A percentile compares a stretch with the other conserved stretches of the same genome.
phyloP scores from a whole-genome alignment of 1,140 invertebrate species.

The Zaprionus nigranus region DNA sequence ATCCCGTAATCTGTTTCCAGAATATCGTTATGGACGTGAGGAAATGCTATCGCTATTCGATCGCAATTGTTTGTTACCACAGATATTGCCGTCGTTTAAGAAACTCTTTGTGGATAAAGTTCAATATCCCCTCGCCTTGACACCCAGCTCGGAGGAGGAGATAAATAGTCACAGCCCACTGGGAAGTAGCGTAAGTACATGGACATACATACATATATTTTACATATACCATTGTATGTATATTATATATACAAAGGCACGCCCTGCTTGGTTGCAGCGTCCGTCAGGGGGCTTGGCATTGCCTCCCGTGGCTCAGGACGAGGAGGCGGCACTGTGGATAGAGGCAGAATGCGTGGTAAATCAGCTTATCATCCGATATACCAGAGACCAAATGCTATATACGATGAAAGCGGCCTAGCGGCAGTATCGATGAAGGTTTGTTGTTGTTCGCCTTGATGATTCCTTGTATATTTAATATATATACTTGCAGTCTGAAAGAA shows the following conservation, averaged over 20 bases:
- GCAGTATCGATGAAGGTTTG: conserved; percentile 56
- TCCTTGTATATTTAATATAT: neutral
- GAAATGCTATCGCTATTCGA: conserved; percentile 95
- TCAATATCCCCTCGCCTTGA: conserved; percentile 91
- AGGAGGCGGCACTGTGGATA: conserved; percentile 86
- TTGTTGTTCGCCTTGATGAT: neutral
- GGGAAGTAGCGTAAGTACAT: conserved; percentile 54
- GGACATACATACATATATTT: neutral
- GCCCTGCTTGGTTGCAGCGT: conserved; percentile 87
- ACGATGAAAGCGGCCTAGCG: conserved; percentile 62
- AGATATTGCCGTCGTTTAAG: conserved; percentile 87
- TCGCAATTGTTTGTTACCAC: conserved; percentile 88
- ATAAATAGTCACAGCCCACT: conserved; percentile 39
- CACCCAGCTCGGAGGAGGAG: conserved; percentile 92
- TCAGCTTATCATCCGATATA: conserved; percentile 83
- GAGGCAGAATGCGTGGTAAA: conserved; percentile 86
- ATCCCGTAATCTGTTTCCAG: conserved; percentile 74
- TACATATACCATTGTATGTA: neutral
- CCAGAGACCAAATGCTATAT: conserved; percentile 73
- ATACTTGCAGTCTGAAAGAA: conserved; percentile 71
- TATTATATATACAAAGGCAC: conserved; percentile 48
- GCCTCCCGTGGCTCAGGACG: conserved; percentile 85
- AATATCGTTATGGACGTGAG: conserved; percentile 90
- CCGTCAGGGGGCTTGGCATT: conserved; percentile 71
- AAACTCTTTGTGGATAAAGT: conserved; percentile 90